phyloP scores from a whole-genome alignment of 2,888 invertebrate genomes.

The Pristionchus maxplancki region DNA sequence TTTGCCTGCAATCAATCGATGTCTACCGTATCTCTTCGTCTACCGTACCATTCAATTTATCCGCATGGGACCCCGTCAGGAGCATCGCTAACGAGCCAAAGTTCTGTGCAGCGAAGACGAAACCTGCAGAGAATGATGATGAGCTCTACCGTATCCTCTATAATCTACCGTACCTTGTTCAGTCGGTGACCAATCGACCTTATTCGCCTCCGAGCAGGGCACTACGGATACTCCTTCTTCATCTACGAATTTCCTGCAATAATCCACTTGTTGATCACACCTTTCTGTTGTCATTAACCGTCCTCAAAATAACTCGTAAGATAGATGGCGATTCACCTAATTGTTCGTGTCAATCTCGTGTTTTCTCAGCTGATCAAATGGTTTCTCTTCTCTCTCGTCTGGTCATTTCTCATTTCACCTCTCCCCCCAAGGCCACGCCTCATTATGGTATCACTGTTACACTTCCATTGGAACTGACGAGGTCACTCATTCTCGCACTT shows the following conservation, averaged over 20 bases:
- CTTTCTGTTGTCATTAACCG: constrained; percentile 11
- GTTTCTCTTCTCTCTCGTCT: constrained; percentile 8
- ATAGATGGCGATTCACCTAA: not conserved
- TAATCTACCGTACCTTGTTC: constrained; percentile 66
- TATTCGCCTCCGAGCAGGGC: constrained; percentile 64
- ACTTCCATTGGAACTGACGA: constrained; percentile 1
- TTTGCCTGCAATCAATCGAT: constrained; percentile 58
- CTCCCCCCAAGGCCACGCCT: constrained; percentile 20
- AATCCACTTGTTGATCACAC: not conserved
- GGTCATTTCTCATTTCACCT: not conserved
- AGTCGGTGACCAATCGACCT: constrained; percentile 68
- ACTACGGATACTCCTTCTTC: constrained; percentile 63
- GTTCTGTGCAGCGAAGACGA: constrained; percentile 76
- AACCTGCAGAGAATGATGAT: constrained; percentile 65
- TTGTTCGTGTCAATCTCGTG: constrained; percentile 18
- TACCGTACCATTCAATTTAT: constrained; percentile 66
- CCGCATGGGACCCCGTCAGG: constrained; percentile 72
- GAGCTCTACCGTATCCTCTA: not conserved
- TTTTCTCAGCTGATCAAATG: constrained; percentile 5
- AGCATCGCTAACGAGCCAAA: constrained; percentile 75
- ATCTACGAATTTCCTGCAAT: constrained; percentile 24
- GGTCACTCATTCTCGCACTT: not conserved
- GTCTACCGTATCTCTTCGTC: not conserved
- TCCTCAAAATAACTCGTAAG: not conserved
- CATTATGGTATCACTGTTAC: constrained; percentile 47